Conservation (phyloP, 2,888 invertebrate species). For the Diarsia mendica region DNA sequence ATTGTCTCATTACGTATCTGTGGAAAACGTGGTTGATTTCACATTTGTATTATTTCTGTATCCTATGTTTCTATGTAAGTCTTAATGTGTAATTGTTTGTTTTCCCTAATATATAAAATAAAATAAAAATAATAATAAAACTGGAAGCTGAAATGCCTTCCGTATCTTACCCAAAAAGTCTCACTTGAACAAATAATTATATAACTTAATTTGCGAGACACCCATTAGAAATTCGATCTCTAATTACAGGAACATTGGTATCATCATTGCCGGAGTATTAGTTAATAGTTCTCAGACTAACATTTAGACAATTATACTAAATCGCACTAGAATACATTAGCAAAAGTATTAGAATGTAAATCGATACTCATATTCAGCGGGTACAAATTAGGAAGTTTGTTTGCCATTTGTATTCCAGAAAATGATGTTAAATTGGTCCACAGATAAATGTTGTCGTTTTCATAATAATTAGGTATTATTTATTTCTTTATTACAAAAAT, state of each 20-base stretch:
- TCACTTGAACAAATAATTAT: constrained; percentile 23
- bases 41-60: too few species aligned
- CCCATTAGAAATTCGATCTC: constrained; percentile 45
- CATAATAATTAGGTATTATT: too few species aligned
- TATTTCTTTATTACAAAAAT: too few species aligned
- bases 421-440: not conserved
- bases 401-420: not conserved
- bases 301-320: constrained; percentile 47
- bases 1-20: too few species aligned
- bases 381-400: not conserved
- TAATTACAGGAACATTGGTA: constrained; percentile 46
- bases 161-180: not conserved
- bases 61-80: too few species aligned
- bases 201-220: constrained; percentile 37
- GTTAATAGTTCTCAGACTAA: constrained; percentile 50
- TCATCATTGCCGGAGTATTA: constrained; percentile 49
- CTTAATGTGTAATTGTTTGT: too few species aligned
- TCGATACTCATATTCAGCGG: constrained; percentile 19
- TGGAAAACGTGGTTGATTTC: too few species aligned
- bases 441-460: too few species aligned
- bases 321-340: constrained; percentile 41
- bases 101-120: too few species aligned
- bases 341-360: constrained; percentile 43
- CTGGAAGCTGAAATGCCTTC: not conserved
- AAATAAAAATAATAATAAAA: too few species aligned